Evolutionary conservation across 2,797 vertebrate species (phyloP).

Genomic region (Gambelia wislizenii): DNA sequence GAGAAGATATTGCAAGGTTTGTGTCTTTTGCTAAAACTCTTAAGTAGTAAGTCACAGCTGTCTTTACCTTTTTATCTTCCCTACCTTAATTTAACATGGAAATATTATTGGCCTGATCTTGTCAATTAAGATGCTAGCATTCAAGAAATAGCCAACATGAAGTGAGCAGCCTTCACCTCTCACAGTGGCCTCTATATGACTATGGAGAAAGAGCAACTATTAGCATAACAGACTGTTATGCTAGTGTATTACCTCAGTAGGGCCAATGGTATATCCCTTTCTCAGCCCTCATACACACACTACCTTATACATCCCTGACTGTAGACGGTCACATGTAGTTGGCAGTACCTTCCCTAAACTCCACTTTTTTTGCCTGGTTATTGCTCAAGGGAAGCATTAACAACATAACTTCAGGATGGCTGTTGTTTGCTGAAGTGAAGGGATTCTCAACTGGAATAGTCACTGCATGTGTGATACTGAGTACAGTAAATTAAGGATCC

Average conservation of each 20-base stretch:
- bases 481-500: background rate
- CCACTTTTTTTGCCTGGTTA: background rate
- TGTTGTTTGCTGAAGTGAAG: background rate
- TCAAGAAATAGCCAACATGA: background rate
- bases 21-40: background rate
- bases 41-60: background rate
- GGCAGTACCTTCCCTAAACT: background rate
- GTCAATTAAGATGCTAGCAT: background rate
- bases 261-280: background rate
- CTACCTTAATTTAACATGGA: background rate
- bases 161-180: background rate
- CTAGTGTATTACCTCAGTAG: too few species aligned
- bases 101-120: background rate
- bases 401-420: background rate
- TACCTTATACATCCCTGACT: background rate
- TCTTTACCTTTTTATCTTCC: background rate
- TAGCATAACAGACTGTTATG: too few species aligned
- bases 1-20: conserved; percentile 92
- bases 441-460: background rate
- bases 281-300: background rate
- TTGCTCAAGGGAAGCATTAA: background rate
- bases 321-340: background rate
- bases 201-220: too few species aligned
- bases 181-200: background rate
- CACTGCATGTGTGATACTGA: background rate